Percentiles rank a stretch among this genome's conserved stretches.
These are phyloP conservation scores for Eunapius fragilis DNA, from an alignment of 37 sponge, comb jelly and placozoan genomes.

Conservation along the genomic window DNA sequence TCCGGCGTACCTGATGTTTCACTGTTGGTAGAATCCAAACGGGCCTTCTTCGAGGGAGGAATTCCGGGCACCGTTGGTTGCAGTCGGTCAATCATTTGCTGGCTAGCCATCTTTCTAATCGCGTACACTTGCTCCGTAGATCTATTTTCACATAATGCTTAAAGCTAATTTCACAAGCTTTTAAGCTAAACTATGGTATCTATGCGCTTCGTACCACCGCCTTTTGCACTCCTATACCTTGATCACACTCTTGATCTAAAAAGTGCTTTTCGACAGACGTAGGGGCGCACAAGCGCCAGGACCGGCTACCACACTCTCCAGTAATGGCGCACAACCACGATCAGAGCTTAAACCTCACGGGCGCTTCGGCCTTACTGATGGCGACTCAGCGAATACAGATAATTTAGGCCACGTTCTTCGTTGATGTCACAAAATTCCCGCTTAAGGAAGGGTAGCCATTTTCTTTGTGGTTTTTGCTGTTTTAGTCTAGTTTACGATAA, in stretches of 20 bases:
- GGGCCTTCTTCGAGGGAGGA: conserved; percentile 35
- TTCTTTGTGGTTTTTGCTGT: conserved; percentile 69
- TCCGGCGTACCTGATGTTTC: conserved; percentile 3
- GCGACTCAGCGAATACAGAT: background rate
- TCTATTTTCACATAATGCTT: background rate
- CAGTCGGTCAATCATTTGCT: background rate
- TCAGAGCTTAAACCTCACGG: background rate
- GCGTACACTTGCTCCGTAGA: background rate
- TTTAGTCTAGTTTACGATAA: conserved; percentile 18
- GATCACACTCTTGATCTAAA: background rate
- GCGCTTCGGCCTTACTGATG: background rate
- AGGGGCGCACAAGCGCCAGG: background rate
- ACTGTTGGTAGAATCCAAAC: conserved; percentile 18
- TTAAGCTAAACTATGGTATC: background rate
- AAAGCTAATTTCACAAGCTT: background rate
- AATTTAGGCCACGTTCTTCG: background rate
- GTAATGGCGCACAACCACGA: background rate
- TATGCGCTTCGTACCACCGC: background rate
- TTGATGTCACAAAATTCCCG: conserved; percentile 25
- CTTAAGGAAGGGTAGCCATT: conserved; percentile 61
- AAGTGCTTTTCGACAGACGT: background rate
- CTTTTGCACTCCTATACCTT: background rate
- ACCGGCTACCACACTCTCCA: background rate
- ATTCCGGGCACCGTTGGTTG: conserved; percentile 7
- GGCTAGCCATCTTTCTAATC: background rate